Base-by-base conservation (phyloP, 2,113 vertebrate species). In the Apteryx owenii region DNA sequence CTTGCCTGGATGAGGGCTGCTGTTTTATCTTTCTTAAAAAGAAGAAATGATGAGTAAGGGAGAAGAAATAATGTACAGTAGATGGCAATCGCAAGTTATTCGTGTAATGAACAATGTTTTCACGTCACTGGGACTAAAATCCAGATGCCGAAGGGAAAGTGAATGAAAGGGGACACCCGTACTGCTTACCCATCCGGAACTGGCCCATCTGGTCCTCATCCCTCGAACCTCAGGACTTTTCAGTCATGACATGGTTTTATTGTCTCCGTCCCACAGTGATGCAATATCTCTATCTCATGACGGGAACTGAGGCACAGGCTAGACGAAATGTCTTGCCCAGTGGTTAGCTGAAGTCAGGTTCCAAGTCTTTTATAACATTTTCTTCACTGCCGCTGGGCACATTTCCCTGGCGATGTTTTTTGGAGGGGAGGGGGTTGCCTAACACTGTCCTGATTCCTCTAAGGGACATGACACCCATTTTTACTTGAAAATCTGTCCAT, bases 171-270 rank as follows among this genome's bases (percentile, higher is more conserved):
- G 29, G 50, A 85, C 4, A 40, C 81, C 40, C 6, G 0, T 70
- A 38, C 54, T 80, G 50, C 70, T 64, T 87, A n/a, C 40, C 26
- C 84, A 42, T 92, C 36, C 5, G 1, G 51, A 89, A 31, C 44
- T 77, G 56, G 76, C 73, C 81, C 70, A 70, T 94, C 75, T 97
- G 93, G 44, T 89, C 87, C 66, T 95, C 68, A 89, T 95, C 86
- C 89, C 40, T 87, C 10, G 14, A 71, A 95, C 71, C 78, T 97
- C 90, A 71, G 69, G 70, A 79, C 68, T 79, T 90, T 65, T 90
- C 83, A 92, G 44, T 81, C 84, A 85, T 89, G 48, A n/a, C 46
- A 46, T 40, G 18, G 54, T 88, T 92, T 92, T 65, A 80, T 89
- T 94, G 78, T 85, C 75, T 85, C 62, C 2, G 10, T 80, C 40